Conservation (phyloP, 2,113 vertebrate genomes). For the Saguinus imperator region DNA sequence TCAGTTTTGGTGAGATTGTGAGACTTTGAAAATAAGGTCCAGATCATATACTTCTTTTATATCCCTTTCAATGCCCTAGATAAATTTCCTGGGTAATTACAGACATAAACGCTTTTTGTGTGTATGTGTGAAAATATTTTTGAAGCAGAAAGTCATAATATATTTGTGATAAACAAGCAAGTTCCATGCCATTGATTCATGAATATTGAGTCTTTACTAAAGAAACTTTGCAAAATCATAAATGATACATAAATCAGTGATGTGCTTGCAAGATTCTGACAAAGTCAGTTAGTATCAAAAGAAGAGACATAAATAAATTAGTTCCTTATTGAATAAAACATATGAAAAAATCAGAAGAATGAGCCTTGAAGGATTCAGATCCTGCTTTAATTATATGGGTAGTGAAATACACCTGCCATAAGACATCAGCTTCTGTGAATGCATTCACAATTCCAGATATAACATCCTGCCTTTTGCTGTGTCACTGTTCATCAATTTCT, state of each 20-base stretch:
- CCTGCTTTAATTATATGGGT: slow-evolving; percentile 56
- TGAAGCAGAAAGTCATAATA: slow-evolving; percentile 24
- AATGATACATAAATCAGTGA: slow-evolving; percentile 70
- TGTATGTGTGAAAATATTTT: not conserved
- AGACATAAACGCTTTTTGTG: not conserved
- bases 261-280: slow-evolving; percentile 67
- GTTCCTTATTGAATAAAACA: slow-evolving; percentile 79
- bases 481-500: not conserved
- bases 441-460: not conserved
- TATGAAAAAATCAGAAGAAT: slow-evolving; percentile 63
- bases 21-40: not conserved
- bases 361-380: slow-evolving; percentile 3
- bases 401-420: not conserved
- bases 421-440: slow-evolving; percentile 19
- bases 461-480: not conserved
- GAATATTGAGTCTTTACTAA: not conserved
- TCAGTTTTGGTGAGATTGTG: not conserved
- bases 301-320: slow-evolving; percentile 78
- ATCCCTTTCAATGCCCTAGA: not conserved
- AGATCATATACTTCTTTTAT: not conserved
- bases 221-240: slow-evolving; percentile 63
- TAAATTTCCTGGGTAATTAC: not conserved
- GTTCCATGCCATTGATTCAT: not conserved
- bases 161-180: not conserved
- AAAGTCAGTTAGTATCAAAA: slow-evolving; percentile 74